Conservation (phyloP, 2,797 vertebrate species). For the Paedocypris micromegethes region DNA sequence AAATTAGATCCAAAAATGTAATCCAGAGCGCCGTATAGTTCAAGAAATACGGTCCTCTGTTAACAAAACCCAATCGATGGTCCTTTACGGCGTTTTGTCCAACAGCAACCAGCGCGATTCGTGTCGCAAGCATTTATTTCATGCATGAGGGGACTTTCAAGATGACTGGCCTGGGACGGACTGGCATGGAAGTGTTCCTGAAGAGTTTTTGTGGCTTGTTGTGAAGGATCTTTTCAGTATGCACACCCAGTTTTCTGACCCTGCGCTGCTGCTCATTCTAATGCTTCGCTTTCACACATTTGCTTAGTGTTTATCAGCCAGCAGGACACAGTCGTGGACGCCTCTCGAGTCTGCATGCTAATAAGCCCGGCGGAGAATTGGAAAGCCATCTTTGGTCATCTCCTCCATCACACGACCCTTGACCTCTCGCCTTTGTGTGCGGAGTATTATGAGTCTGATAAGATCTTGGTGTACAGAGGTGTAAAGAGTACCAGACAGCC, state of each 20-base stretch:
- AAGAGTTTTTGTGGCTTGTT: constrained; percentile 70
- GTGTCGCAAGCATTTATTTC: constrained; percentile 22
- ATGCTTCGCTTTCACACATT: constrained; percentile 68
- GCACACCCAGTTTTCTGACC: constrained; percentile 62
- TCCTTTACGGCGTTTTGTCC: constrained; percentile 13
- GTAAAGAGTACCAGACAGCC: no score
- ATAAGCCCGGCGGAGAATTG: constrained; percentile 49
- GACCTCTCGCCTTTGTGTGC: constrained; percentile 5
- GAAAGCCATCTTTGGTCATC: constrained; percentile 35
- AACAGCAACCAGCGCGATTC: constrained; percentile 4
- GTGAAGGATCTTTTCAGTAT: constrained; percentile 74
- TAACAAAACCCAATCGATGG: no score
- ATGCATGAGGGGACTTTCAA: constrained; percentile 11
- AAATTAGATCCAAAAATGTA: no score
- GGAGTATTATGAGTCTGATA: constrained; percentile 1
- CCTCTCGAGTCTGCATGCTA: constrained; percentile 68
- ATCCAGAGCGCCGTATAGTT: no score
- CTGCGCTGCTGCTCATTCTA: constrained; percentile 65
- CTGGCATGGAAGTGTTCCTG: constrained; percentile 56
- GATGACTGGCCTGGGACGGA: constrained; percentile 34
- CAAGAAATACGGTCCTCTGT: no score
- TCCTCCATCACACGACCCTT: constrained; percentile 12
- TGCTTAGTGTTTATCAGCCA: constrained; percentile 65
- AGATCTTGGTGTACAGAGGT: no score
- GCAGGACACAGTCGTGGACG: constrained; percentile 64